Percentiles rank a stretch among this genome's conserved stretches.
Conservation (phyloP, 2,888 invertebrate species). For the Trissoscelio sp. region DNA sequence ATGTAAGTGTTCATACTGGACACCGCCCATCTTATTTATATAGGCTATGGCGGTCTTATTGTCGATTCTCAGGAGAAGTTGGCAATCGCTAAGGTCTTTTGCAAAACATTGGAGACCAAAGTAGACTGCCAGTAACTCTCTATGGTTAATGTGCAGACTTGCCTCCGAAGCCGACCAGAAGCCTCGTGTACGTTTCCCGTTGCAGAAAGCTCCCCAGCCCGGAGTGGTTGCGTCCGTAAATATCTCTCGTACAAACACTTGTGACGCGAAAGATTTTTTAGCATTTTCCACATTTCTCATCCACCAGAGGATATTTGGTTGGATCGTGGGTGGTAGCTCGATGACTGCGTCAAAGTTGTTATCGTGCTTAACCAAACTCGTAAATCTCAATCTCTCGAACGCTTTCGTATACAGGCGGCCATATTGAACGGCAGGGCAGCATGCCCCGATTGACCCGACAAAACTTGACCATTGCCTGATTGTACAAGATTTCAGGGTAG, state of each 20-base stretch:
- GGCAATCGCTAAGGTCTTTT: no score
- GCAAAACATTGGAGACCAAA: no score
- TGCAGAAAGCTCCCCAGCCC: conserved; percentile 17
- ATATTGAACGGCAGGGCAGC: conserved; percentile 49
- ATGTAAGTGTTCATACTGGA: no score
- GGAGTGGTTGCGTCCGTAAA: conserved; percentile 5
- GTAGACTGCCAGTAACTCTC: no score
- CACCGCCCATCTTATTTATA: no score
- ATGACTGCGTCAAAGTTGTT: conserved; percentile 5
- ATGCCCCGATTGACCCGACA: conserved; percentile 35
- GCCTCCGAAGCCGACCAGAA: no score
- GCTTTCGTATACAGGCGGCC: conserved; percentile 39
- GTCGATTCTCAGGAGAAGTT: no score
- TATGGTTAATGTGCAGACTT: no score
- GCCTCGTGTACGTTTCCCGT: no score
- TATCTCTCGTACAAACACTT: neutral
- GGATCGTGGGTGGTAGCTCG: neutral
- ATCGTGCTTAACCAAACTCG: neutral
- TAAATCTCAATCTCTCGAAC: conserved; percentile 38
- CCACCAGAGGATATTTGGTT: conserved; percentile 17
- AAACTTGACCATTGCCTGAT: conserved; percentile 54
- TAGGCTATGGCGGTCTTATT: no score
- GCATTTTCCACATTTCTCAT: neutral
- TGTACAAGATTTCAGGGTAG: conserved; percentile 1
- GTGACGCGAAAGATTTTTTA: neutral